These are phyloP conservation scores for Teleiodes luculella DNA, from an alignment of 2,888 invertebrate species.

Conservation along the genomic window DNA sequence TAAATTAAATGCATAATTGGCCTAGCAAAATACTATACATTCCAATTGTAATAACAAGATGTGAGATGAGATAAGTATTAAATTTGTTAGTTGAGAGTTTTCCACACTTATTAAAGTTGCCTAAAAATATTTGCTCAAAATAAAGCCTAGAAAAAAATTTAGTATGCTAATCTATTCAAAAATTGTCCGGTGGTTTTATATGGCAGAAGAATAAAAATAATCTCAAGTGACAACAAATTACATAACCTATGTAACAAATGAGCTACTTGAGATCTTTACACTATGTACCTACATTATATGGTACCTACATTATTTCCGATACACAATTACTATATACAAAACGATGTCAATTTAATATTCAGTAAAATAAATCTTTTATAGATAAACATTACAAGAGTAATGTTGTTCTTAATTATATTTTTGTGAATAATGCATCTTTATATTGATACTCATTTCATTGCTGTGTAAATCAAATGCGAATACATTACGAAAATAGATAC, in stretches of 20 bases:
- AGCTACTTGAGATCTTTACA: slow-evolving; percentile 33
- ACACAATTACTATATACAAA: slow-evolving; percentile 30
- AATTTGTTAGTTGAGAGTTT: too few relatives aligned
- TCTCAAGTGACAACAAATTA: slow-evolving; percentile 30
- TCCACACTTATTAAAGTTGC: background rate
- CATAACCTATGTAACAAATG: slow-evolving; percentile 25
- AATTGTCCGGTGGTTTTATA: slow-evolving; percentile 43
- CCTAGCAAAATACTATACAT: background rate
- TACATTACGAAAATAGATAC: background rate
- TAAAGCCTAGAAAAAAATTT: slow-evolving; percentile 18
- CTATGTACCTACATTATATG: slow-evolving; percentile 23
- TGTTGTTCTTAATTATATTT: background rate
- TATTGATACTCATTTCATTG: background rate
- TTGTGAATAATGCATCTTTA: background rate
- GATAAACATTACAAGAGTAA: slow-evolving; percentile 20
- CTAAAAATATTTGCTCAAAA: background rate
- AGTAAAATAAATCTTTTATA: slow-evolving; percentile 2
- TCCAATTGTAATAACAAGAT: too few relatives aligned
- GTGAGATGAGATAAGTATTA: too few relatives aligned
- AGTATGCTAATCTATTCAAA: slow-evolving; percentile 38
- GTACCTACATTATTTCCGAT: slow-evolving; percentile 19
- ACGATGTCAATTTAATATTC: background rate
- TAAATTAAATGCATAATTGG: slow-evolving; percentile 4
- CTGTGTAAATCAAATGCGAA: background rate
- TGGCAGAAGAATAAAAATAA: slow-evolving; percentile 27